Evolutionary conservation across 2,797 vertebrate species (phyloP).

Genomic region (Falco columbarius): DNA sequence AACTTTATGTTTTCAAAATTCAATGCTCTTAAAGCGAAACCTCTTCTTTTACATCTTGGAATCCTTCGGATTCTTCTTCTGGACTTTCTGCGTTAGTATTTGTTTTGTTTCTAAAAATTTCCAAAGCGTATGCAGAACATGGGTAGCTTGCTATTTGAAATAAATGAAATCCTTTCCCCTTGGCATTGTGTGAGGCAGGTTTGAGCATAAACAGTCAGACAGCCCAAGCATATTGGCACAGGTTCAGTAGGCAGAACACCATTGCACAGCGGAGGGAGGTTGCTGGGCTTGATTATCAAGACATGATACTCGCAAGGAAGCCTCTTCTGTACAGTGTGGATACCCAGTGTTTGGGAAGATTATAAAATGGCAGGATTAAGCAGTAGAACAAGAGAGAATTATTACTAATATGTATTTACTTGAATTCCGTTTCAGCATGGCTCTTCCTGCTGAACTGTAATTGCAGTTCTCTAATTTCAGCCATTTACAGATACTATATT

Average conservation of each 20-base stretch:
- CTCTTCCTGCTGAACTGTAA: neutral
- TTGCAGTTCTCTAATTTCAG: slow-evolving; percentile 15
- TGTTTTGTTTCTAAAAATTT: neutral
- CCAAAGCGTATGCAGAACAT: accelerated
- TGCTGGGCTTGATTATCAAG: neutral
- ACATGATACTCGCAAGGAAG: neutral
- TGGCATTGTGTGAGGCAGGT: neutral
- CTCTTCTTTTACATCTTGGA: neutral
- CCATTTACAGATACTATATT: neutral
- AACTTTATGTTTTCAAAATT: neutral
- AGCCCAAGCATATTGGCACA: neutral
- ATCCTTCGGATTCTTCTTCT: neutral
- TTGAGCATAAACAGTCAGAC: neutral
- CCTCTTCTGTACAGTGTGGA: neutral
- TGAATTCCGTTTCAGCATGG: neutral
- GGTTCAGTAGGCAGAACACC: neutral
- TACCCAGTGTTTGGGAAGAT: neutral
- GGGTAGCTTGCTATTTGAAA: neutral
- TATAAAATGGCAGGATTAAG: neutral
- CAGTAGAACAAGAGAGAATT: neutral
- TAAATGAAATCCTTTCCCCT: neutral
- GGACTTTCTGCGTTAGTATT: neutral
- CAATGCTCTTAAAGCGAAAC: neutral
- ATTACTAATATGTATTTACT: neutral
- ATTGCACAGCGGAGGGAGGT: neutral